Evolutionary conservation across 2,888 invertebrate species (phyloP).

Genomic region (Troides aeacus): DNA sequence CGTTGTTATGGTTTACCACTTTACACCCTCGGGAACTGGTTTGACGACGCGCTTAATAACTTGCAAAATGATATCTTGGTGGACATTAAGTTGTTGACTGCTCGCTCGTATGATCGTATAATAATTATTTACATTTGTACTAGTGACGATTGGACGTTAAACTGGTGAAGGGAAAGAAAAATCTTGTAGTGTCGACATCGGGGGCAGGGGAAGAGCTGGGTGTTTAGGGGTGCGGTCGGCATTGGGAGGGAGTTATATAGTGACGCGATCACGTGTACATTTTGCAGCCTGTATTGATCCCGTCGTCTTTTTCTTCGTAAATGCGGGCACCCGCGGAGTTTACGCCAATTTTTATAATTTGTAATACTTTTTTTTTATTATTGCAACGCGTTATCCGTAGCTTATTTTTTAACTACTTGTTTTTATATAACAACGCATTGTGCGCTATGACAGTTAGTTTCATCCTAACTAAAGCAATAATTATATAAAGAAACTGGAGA

Average conservation of each 20-base stretch:
- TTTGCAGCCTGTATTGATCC: constrained; percentile 78
- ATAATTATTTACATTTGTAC: constrained; percentile 28
- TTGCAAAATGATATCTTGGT: constrained; percentile 32
- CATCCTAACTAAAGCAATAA: not conserved
- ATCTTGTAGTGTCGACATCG: constrained; percentile 67
- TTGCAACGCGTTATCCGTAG: not conserved
- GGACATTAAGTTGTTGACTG: constrained; percentile 31
- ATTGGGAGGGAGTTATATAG: constrained; percentile 76
- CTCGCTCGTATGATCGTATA: constrained; percentile 37
- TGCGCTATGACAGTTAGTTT: not conserved
- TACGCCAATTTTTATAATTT: constrained; percentile 32
- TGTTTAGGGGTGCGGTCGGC: constrained; percentile 67
- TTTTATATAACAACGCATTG: not conserved
- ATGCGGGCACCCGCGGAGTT: constrained; percentile 58
- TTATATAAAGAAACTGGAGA: constrained; percentile 19
- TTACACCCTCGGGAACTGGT: constrained; percentile 66
- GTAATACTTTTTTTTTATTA: not conserved
- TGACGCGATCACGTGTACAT: constrained; percentile 79
- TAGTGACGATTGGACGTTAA: constrained; percentile 38
- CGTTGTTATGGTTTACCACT: constrained; percentile 42
- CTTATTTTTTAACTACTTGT: not conserved
- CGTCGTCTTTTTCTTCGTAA: constrained; percentile 68
- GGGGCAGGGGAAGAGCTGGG: constrained; percentile 61
- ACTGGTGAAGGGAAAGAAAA: constrained; percentile 57
- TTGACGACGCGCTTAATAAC: constrained; percentile 46